phyloP scores from a whole-genome alignment of 92 coral and sea anemone genomes.

The Nematostella vectensis region DNA sequence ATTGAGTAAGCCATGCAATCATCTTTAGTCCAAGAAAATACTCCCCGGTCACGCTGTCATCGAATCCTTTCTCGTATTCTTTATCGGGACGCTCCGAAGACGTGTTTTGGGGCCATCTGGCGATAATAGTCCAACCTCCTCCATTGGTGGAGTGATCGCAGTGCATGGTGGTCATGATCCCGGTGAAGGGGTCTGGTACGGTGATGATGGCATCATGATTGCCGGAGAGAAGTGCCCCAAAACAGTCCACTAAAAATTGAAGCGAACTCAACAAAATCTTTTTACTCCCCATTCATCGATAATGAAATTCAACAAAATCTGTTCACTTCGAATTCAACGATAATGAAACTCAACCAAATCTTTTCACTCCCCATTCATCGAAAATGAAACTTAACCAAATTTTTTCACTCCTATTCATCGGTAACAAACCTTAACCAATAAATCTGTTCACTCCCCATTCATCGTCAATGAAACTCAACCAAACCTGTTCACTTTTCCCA shows the following conservation, averaged over 20 bases:
- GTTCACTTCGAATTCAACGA: too few species aligned
- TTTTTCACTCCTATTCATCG: too few species aligned
- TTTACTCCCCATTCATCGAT: too few species aligned
- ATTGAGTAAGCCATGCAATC: conserved; percentile 22
- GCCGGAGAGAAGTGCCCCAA: conserved; percentile 31
- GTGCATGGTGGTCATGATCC: conserved; percentile 22
- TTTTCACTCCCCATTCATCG: too few species aligned
- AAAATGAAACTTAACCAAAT: too few species aligned
- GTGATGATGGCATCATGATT: conserved; percentile 19
- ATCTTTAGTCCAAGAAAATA: conserved; percentile 44
- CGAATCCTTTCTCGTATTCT: conserved; percentile 39
- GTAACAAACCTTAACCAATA: too few species aligned
- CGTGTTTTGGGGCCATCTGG: background rate
- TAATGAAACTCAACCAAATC: too few species aligned
- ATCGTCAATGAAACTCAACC: too few species aligned
- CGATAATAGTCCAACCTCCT: conserved; percentile 65
- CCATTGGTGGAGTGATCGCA: conserved; percentile 62
- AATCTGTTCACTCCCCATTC: too few species aligned
- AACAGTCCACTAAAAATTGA: conserved; percentile 29
- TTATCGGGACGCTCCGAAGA: conserved; percentile 6
- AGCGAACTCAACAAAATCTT: background rate
- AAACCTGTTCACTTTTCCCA: too few species aligned
- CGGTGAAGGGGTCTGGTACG: conserved; percentile 19
- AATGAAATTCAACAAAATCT: too few species aligned
- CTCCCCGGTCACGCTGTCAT: conserved; percentile 7